phyloP scores from a whole-genome alignment of 2,797 vertebrate species.

The Antennarius maculatus region DNA sequence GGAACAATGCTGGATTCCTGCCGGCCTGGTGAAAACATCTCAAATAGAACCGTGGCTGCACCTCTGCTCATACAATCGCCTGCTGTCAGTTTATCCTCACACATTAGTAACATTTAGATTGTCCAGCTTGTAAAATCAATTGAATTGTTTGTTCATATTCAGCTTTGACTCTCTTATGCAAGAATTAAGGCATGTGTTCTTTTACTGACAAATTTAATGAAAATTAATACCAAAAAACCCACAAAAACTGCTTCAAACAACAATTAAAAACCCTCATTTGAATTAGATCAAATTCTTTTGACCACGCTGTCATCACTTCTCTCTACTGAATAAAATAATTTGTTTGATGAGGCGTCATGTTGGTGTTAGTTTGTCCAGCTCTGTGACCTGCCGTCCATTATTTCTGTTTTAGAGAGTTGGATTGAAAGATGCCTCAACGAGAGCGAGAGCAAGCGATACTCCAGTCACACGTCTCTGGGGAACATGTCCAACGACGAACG shows the following conservation, averaged over 20 bases:
- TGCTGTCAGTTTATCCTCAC: conserved; percentile 72
- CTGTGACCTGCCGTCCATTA: conserved; percentile 18
- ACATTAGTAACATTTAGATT: conserved; percentile 70
- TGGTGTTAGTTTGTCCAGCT: conserved; percentile 13
- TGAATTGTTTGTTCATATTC: conserved; percentile 59
- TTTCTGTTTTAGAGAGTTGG: conserved; percentile 91
- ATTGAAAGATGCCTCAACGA: conserved; percentile 99
- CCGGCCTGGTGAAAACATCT: conserved; percentile 82
- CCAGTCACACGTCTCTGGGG: conserved; percentile 95
- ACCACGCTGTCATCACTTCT: not conserved
- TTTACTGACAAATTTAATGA: too few relatives aligned
- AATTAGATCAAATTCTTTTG: not conserved
- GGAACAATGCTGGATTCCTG: conserved; percentile 86
- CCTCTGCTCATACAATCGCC: conserved; percentile 72
- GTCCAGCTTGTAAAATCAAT: conserved; percentile 46
- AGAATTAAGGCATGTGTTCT: not conserved
- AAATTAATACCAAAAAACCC: too few relatives aligned
- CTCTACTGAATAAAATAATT: not conserved
- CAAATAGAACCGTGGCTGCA: conserved; percentile 80
- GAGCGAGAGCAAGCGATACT: conserved; percentile 97
- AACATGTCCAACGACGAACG: conserved; percentile 98
- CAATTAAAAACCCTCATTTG: not conserved
- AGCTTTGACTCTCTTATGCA: conserved; percentile 35
- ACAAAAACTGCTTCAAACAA: not conserved
- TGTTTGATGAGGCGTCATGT: not conserved